Evolutionary conservation across 2,113 vertebrate genomes (phyloP), one percentile per base, ranked within the genome.

Genomic region (Struthidea cinerea): DNA sequence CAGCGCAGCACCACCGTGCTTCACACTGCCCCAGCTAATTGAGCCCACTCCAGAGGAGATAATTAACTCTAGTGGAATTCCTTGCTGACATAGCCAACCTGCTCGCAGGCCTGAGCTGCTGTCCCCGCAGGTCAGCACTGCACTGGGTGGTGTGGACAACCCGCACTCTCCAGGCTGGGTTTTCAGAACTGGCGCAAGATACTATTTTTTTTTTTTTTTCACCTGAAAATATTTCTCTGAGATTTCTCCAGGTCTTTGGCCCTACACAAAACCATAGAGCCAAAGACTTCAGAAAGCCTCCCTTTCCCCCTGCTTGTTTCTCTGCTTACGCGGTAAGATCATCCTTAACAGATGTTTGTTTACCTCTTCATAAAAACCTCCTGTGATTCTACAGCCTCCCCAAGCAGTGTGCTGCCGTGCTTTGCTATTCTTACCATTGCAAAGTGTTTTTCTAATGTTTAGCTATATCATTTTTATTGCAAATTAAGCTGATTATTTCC

Each of bases 401-500:
- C 77, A 82, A 87, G 77, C 81, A 91, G 56, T 30, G 49, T 71
- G 77, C 69, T 96, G 84, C 61, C 11, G 32, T 73, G 91, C 74
- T 93, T 94, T 91, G 93, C 87, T 87, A 35, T 85, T 95, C 93
- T 89, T 94, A 63, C 77, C 8, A 2, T 37, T 69, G 87, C 89
- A 87, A 96, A 96, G 74, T 93, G 93, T 87, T 95, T 97, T 84
- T 82, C 81, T 95, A 96, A 89, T 96, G 91, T 69, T 91, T 89
- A 95, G 57, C 89, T 96, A 73, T 91, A 96, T 96, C 93, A 96
- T 97, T 94, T 96, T 96, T 97, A 96, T 93, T 96, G 95, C 94
- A 94, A 95, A 96, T 94, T 91, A 96, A 87, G 87, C 89, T 89
- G 81, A 93, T 97, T 94, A 87, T 95, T 92, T 96, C 89, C 92